Evolutionary conservation across 2,113 vertebrate genomes (phyloP).

Genomic region (Rattus rattus): DNA sequence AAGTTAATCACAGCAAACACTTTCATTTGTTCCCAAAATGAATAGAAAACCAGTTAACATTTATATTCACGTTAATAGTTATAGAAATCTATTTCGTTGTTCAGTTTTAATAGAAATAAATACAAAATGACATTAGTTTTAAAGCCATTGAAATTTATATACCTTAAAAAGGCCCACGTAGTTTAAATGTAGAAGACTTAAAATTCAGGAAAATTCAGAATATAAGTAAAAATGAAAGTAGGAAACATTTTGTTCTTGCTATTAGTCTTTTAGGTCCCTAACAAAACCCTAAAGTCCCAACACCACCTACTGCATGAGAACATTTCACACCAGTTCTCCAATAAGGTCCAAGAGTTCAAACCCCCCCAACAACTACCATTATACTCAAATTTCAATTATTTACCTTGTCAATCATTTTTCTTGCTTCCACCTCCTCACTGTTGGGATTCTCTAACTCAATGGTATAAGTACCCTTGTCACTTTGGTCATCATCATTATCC

Average conservation of each 20-base stretch:
- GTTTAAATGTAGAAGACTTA: neutral
- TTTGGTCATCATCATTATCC: constrained; percentile 94
- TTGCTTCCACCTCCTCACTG: constrained; percentile 95
- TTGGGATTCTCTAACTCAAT: constrained; percentile 97
- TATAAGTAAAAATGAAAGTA: constrained; percentile 40
- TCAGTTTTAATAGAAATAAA: constrained; percentile 45
- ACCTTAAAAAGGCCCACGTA: constrained; percentile 28
- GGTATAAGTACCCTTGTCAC: constrained; percentile 97
- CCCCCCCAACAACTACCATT: constrained; percentile 34
- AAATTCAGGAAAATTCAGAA: constrained; percentile 53
- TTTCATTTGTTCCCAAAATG: constrained; percentile 17
- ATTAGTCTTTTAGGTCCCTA: neutral
- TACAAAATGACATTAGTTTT: constrained; percentile 44
- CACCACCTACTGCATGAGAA: neutral
- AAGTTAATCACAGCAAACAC: constrained; percentile 35
- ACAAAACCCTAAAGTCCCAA: neutral
- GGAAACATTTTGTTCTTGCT: constrained; percentile 15
- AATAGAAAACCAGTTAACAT: constrained; percentile 22
- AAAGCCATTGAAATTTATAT: constrained; percentile 16
- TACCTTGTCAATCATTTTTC: constrained; percentile 99
- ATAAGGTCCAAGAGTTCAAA: constrained; percentile 53
- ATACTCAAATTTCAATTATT: constrained; percentile 56
- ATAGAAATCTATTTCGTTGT: neutral
- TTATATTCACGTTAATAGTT: constrained; percentile 7
- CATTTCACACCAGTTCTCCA: neutral